Evolutionary conservation across 1,140 invertebrate genomes (phyloP).

Genomic region (Lordiphosa mommai): DNA sequence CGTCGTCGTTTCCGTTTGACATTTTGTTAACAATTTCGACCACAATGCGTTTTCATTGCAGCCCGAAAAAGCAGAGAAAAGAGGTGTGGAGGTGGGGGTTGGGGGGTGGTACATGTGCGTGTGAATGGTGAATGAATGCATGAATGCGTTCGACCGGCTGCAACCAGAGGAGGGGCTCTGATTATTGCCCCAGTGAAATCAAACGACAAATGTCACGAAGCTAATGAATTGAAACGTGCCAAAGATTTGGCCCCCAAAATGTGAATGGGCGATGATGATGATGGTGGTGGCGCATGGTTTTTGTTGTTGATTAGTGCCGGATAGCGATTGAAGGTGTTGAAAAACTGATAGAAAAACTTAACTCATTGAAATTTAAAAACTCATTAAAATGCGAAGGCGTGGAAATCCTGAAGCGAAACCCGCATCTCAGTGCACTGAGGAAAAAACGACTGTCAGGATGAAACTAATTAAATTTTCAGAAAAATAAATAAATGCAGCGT

Average conservation of each 20-base stretch:
- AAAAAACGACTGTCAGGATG: too few relatives aligned
- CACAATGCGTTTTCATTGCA: constrained; percentile 76
- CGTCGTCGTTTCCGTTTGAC: constrained; percentile 67
- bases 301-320: constrained; percentile 16
- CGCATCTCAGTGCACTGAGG: neutral
- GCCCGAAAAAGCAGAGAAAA: constrained; percentile 9
- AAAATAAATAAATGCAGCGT: too few relatives aligned
- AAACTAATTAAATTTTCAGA: too few relatives aligned
- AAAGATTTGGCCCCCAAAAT: constrained; percentile 54
- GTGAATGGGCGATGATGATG: constrained; percentile 20
- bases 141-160: constrained; percentile 50
- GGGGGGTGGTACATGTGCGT: constrained; percentile 31
- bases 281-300: constrained; percentile 1
- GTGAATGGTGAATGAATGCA: constrained; percentile 70
- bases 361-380: constrained; percentile 32
- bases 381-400: constrained; percentile 41
- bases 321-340: constrained; percentile 1
- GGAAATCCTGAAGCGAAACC: constrained; percentile 4
- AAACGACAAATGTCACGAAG: constrained; percentile 75
- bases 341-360: neutral
- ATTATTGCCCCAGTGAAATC: constrained; percentile 67
- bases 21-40: constrained; percentile 78
- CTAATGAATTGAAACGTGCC: constrained; percentile 76
- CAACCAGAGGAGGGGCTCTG: constrained; percentile 8
- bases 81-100: neutral